Evolutionary conservation across 2,113 vertebrate species (phyloP), one percentile per base, ranked within the genome.

Genomic region (Xiphophorus couchianus): DNA sequence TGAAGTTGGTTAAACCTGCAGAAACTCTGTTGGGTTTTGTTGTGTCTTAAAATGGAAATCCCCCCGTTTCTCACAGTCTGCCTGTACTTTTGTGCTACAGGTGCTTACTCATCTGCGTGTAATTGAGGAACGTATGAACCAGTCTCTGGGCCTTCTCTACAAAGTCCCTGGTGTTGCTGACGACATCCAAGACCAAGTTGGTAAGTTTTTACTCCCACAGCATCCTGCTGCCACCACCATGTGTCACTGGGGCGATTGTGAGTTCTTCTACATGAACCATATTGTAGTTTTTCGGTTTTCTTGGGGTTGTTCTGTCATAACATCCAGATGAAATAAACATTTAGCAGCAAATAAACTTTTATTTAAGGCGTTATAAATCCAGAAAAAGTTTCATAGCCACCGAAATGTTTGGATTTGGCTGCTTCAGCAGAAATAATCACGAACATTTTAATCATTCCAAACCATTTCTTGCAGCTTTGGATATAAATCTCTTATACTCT

Each of bases 71-170:
- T n/a, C 7, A n/a, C 3, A 27, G 11, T 27, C 29, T 30, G 8
- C 54, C 62, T n/a, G 3, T 13, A 6, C 28, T 5, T 29, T 25
- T 87, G 54, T 33, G 0, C 33, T 0, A 73, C 44, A 99, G 98
- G 98, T 99, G 48, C 95, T 99, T 95, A 99, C 97, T 39, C 98
- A 99, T 90, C 96, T 99, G 84, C 97, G 96, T 44, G 97, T 99
- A 82, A 99, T 98, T 65, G 98, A 99, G 29, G 98, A 99, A 82
- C 95, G 98, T 63, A 99, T 99, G 97, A 99, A 99, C 92, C 97
- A 99, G 93, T 98, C 97, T 80, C 95, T 99, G 69, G 97, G 96
- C 12, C 95, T 99, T 76, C 97, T 99, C 69, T 99, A 99, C 94
- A 99, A 98, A 12, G 97, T 98, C 1, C 98, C 98, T 2, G 95